Evolutionary conservation across 2,797 vertebrate genomes (phyloP).

Genomic region (Chrosomus eos): DNA sequence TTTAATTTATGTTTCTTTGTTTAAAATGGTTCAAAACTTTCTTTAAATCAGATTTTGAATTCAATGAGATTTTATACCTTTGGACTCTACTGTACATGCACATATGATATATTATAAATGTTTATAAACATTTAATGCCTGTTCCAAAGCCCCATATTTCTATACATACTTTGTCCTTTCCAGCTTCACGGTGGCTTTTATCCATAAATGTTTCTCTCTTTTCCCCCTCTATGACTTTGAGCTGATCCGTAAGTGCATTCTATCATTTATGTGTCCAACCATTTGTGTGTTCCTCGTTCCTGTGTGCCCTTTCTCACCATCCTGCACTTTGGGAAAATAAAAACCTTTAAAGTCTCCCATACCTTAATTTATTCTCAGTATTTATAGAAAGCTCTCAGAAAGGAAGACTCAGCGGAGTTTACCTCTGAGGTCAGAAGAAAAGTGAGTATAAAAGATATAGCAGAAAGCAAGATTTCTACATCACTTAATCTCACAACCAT

Average conservation of each 20-base stretch:
- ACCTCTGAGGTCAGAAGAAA: constrained; percentile 21
- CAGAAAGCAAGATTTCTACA: constrained; percentile 29
- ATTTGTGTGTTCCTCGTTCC: constrained; percentile 34
- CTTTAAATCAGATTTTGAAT: background rate
- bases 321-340: constrained; percentile 26
- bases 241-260: constrained; percentile 38
- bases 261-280: constrained; percentile 41
- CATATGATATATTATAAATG: background rate
- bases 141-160: background rate
- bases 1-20: background rate
- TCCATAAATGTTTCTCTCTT: background rate
- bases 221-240: background rate
- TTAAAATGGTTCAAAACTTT: background rate
- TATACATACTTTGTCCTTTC: background rate
- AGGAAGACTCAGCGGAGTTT: constrained; percentile 31
- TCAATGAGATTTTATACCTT: background rate
- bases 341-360: constrained; percentile 3
- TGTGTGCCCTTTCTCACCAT: constrained; percentile 29
- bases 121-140: constrained; percentile 2
- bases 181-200: constrained; percentile 9
- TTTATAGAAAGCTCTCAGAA: constrained; percentile 56
- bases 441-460: constrained; percentile 31
- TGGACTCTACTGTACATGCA: background rate
- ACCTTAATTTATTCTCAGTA: constrained; percentile 46
- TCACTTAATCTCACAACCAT: constrained; percentile 15